These are phyloP conservation scores for Parasteatoda tepidariorum DNA, from an alignment of 1,140 invertebrate species.

Conservation along the genomic window DNA sequence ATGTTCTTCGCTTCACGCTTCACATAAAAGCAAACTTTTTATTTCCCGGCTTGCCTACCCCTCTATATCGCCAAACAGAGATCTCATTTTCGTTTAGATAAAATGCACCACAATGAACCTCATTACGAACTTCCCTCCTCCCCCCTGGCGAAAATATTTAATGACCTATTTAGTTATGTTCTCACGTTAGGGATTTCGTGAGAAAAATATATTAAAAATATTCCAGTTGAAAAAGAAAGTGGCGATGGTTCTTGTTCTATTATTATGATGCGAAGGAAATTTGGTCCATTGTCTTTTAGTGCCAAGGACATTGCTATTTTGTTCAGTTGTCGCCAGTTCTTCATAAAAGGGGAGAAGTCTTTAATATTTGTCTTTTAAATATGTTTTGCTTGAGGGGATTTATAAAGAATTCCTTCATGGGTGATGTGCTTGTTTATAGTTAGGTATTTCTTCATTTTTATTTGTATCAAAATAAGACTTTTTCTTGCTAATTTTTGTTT, in stretches of 20 bases:
- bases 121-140: background rate
- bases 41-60: too few relatives aligned
- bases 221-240: background rate
- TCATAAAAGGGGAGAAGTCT: background rate
- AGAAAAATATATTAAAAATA: conserved; percentile 3
- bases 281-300: background rate
- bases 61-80: too few relatives aligned
- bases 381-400: background rate
- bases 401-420: background rate
- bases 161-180: background rate
- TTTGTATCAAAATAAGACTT: too few relatives aligned
- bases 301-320: conserved; percentile 12
- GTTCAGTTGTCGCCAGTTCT: background rate
- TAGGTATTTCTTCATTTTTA: too few relatives aligned
- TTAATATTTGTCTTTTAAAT: background rate
- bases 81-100: too few relatives aligned
- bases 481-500: too few relatives aligned
- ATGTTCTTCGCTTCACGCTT: too few relatives aligned
- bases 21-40: too few relatives aligned
- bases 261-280: background rate
- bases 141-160: background rate
- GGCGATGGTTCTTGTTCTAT: background rate
- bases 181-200: background rate
- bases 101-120: background rate
- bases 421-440: too few relatives aligned